Evolutionary conservation across 2,113 vertebrate genomes (phyloP).

Genomic region (Leptobrachium leishanense): DNA sequence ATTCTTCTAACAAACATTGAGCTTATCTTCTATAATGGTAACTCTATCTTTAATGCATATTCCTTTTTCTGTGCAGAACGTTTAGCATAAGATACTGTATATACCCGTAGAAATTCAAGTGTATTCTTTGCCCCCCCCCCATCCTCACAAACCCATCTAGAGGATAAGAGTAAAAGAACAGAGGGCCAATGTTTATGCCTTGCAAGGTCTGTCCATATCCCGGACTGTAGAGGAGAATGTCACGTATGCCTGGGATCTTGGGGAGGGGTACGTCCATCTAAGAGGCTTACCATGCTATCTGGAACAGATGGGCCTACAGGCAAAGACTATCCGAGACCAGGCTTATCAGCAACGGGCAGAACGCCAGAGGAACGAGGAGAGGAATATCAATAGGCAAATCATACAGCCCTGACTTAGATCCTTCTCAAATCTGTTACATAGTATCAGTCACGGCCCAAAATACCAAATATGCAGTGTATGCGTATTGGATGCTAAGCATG

Average conservation of each 20-base stretch:
- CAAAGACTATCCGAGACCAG: conserved; percentile 9
- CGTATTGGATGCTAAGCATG: no score
- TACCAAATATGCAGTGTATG: no score
- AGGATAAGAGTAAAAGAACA: no score
- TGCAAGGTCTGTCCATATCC: neutral
- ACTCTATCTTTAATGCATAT: no score
- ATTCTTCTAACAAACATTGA: no score
- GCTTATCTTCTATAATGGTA: no score
- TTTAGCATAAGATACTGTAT: no score
- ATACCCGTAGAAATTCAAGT: no score
- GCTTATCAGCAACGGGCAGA: conserved; percentile 5
- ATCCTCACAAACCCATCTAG: no score
- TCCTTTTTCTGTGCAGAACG: no score
- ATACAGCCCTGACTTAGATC: neutral
- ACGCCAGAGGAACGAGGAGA: conserved; percentile 4
- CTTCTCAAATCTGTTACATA: neutral
- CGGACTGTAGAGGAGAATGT: neutral
- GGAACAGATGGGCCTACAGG: conserved; percentile 41
- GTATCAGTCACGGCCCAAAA: neutral
- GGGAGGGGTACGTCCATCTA: conserved; percentile 3
- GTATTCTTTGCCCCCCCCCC: no score
- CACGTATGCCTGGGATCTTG: conserved; percentile 10
- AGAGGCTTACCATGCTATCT: conserved; percentile 19
- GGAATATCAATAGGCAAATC: conserved; percentile 9
- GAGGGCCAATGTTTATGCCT: neutral